Percentiles rank a stretch among this genome's conserved stretches.
phyloP scores from a whole-genome alignment of 2,888 invertebrate genomes.

The Drosophila demipolita region DNA sequence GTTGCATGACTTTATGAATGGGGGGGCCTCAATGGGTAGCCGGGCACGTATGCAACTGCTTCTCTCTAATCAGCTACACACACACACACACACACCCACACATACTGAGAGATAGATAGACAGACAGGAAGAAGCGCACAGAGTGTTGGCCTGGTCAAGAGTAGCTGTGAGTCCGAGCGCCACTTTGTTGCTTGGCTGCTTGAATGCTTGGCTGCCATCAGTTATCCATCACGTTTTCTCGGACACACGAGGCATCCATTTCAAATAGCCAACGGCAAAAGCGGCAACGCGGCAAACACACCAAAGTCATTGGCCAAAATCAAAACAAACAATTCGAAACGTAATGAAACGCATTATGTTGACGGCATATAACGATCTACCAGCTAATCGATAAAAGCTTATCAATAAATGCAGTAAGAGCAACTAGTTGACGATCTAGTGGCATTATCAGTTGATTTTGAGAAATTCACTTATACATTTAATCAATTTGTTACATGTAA shows the following conservation, averaged over 20 bases:
- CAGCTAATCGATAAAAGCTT: slow-evolving; percentile 22
- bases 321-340: slow-evolving; percentile 46
- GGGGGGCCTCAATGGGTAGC: slow-evolving; percentile 13
- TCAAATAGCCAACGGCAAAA: slow-evolving; percentile 70
- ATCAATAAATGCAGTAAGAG: background rate
- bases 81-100: background rate
- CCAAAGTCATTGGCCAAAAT: slow-evolving; percentile 34
- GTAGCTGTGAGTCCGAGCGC: slow-evolving; percentile 14
- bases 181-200: slow-evolving; percentile 32
- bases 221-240: slow-evolving; percentile 84
- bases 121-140: slow-evolving; percentile 64
- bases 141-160: slow-evolving; percentile 47
- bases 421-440: background rate
- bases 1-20: slow-evolving; percentile 71
- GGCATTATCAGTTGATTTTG: background rate
- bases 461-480: background rate
- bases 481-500: background rate
- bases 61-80: slow-evolving; percentile 67
- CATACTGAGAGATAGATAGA: slow-evolving; percentile 21
- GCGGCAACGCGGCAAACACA: slow-evolving; percentile 13
- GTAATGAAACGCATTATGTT: background rate
- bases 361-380: slow-evolving; percentile 38
- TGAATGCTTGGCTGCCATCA: slow-evolving; percentile 36
- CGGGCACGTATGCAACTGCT: slow-evolving; percentile 71
- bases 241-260: slow-evolving; percentile 83